Conservation (phyloP, 2,888 invertebrate genomes). For the Pyrochroa serraticornis region DNA sequence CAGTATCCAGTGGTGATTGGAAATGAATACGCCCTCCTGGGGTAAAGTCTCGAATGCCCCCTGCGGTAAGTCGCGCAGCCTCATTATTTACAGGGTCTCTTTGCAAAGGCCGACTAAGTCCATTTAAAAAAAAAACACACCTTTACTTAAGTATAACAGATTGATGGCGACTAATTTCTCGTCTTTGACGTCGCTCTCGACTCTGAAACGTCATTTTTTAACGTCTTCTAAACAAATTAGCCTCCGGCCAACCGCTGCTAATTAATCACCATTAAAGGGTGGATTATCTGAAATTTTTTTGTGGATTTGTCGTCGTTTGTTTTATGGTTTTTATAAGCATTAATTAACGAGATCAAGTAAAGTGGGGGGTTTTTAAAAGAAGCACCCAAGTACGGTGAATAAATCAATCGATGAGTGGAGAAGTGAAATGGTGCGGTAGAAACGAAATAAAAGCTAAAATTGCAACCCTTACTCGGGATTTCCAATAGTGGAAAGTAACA, state of each 20-base stretch:
- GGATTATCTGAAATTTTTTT: neutral
- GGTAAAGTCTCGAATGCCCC: constrained; percentile 53
- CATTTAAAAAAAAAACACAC: constrained; percentile 18
- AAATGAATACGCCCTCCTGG: constrained; percentile 58
- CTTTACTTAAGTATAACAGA: constrained; percentile 21
- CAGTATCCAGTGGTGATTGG: constrained; percentile 59
- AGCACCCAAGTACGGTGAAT: constrained; percentile 1
- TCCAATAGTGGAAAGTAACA: constrained; percentile 46
- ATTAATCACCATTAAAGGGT: too few species aligned
- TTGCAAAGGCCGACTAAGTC: constrained; percentile 49
- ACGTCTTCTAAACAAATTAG: too few species aligned
- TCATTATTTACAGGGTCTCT: constrained; percentile 56
- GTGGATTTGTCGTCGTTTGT: neutral
- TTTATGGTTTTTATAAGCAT: neutral
- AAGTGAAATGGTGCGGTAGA: constrained; percentile 30
- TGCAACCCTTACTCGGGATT: constrained; percentile 37
- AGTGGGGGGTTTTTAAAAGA: neutral
- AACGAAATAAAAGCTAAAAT: constrained; percentile 31
- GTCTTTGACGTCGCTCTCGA: too few species aligned
- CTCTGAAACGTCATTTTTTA: too few species aligned
- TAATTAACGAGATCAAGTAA: constrained; percentile 15
- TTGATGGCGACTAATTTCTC: constrained; percentile 16
- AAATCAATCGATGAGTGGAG: constrained; percentile 27
- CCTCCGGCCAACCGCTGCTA: too few species aligned
- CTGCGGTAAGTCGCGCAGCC: constrained; percentile 56